Conservation (phyloP, 2,888 invertebrate genomes). For the Drosophila mettleri region DNA sequence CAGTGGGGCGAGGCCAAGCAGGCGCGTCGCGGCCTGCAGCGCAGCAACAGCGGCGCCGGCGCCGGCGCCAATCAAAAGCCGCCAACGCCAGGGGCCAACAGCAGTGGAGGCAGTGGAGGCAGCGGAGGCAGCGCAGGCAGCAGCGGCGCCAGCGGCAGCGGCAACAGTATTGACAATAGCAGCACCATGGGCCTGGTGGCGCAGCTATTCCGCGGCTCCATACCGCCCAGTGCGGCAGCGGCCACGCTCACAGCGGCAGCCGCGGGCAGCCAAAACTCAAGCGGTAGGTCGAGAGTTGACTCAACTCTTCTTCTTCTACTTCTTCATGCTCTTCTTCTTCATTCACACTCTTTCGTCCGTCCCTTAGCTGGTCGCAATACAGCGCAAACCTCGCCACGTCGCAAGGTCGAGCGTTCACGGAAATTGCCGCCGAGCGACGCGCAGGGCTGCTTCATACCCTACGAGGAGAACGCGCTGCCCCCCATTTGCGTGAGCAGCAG, state of each 20-base stretch:
- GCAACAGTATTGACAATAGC: slow-evolving; percentile 64
- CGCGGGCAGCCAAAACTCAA: slow-evolving; percentile 35
- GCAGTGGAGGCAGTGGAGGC: slow-evolving; percentile 25
- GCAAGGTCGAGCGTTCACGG: slow-evolving; percentile 65
- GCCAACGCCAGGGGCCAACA: slow-evolving; percentile 65
- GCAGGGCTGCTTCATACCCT: slow-evolving; percentile 82
- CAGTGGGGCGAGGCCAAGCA: slow-evolving; percentile 86
- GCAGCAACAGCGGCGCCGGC: slow-evolving; percentile 55
- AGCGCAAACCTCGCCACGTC: slow-evolving; percentile 68
- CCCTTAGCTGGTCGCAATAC: slow-evolving; percentile 41
- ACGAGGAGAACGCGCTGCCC: slow-evolving; percentile 86
- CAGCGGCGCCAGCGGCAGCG: slow-evolving; percentile 54
- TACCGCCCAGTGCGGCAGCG: slow-evolving; percentile 80
- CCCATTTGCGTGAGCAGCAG: slow-evolving; percentile 85
- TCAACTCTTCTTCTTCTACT: too few relatives aligned
- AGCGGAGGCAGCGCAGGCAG: slow-evolving; percentile 63
- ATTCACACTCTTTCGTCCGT: neutral
- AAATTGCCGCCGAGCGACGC: slow-evolving; percentile 78
- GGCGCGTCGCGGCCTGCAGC: slow-evolving; percentile 74
- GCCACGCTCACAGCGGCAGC: slow-evolving; percentile 64
- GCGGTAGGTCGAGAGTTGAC: slow-evolving; percentile 33
- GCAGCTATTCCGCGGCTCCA: slow-evolving; percentile 81
- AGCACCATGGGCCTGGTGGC: slow-evolving; percentile 80
- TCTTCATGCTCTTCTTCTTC: too few relatives aligned
- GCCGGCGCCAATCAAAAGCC: slow-evolving; percentile 49